Percentiles rank a stretch among this genome's conserved stretches.
Conservation (phyloP, 1,140 invertebrate genomes). For the Ceratina calcarata region DNA sequence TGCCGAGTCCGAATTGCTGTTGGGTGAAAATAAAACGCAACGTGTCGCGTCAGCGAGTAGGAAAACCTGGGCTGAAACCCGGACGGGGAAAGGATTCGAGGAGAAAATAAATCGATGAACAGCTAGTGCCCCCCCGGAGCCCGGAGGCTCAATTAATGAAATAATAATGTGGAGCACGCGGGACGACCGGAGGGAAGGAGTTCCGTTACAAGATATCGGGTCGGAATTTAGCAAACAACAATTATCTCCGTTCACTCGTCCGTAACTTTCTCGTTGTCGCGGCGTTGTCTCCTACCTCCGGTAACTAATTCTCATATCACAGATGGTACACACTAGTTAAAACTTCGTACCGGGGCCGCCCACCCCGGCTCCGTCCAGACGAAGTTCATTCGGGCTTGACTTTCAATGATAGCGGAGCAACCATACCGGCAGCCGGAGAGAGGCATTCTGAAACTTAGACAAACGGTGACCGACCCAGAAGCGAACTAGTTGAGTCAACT, state of each 20-base stretch:
- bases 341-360: slow-evolving; percentile 29
- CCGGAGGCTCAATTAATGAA: slow-evolving; percentile 45
- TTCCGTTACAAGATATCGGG: slow-evolving; percentile 47
- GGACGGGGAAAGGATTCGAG: background rate
- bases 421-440: background rate
- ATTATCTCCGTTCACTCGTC: slow-evolving; percentile 54
- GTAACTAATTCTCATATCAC: slow-evolving; percentile 60
- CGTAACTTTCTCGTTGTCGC: slow-evolving; percentile 52
- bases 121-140: background rate
- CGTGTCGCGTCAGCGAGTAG: background rate
- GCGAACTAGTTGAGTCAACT: slow-evolving; percentile 42
- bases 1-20: slow-evolving; percentile 8
- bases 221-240: slow-evolving; percentile 54
- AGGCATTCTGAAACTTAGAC: slow-evolving; percentile 52
- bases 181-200: background rate
- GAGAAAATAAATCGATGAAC: slow-evolving; percentile 33
- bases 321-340: slow-evolving; percentile 53
- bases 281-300: slow-evolving; percentile 28
- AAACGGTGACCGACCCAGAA: slow-evolving; percentile 58
- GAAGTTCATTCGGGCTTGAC: slow-evolving; percentile 64
- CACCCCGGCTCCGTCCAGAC: background rate
- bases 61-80: background rate
- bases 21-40: slow-evolving; percentile 50
- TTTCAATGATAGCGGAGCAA: slow-evolving; percentile 52
- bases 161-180: slow-evolving; percentile 30